A percentile compares a stretch with the other conserved stretches of the same genome.
Conservation (phyloP, 2,888 invertebrate genomes). For the Scrobipalpa atriplicella region DNA sequence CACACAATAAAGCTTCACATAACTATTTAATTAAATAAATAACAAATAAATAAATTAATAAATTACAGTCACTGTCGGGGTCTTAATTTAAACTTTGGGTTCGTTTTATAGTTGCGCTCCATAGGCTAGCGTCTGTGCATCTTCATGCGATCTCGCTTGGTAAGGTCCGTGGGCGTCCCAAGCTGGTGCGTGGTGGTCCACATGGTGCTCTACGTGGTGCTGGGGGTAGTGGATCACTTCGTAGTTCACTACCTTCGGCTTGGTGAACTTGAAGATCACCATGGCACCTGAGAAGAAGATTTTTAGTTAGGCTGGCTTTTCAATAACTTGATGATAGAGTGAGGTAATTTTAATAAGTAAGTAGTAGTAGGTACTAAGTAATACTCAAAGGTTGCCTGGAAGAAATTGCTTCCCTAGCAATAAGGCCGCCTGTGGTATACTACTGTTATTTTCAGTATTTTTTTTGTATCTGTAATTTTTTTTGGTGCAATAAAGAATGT, state of each 20-base stretch:
- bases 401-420: too few relatives aligned
- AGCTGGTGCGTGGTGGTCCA: constrained; percentile 82
- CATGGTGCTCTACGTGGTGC: constrained; percentile 86
- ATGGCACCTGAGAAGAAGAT: constrained; percentile 82
- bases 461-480: too few relatives aligned
- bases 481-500: too few relatives aligned
- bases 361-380: too few relatives aligned
- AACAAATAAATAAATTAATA: constrained; percentile 21
- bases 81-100: constrained; percentile 54
- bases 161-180: constrained; percentile 83
- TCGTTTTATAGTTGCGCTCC: constrained; percentile 71
- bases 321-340: background rate
- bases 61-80: constrained; percentile 76
- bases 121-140: constrained; percentile 84
- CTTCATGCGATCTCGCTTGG: constrained; percentile 83
- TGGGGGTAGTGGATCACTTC: constrained; percentile 93
- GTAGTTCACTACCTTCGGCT: constrained; percentile 93
- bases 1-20: constrained; percentile 10
- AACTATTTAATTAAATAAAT: constrained; percentile 19
- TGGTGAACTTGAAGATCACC: constrained; percentile 93
- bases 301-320: background rate
- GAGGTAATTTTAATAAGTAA: too few relatives aligned
- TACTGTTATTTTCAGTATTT: too few relatives aligned
- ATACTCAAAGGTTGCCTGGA: too few relatives aligned
- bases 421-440: too few relatives aligned